These are phyloP conservation scores for Cololabis saira DNA, from an alignment of 2,113 vertebrate genomes.

Conservation along the genomic window DNA sequence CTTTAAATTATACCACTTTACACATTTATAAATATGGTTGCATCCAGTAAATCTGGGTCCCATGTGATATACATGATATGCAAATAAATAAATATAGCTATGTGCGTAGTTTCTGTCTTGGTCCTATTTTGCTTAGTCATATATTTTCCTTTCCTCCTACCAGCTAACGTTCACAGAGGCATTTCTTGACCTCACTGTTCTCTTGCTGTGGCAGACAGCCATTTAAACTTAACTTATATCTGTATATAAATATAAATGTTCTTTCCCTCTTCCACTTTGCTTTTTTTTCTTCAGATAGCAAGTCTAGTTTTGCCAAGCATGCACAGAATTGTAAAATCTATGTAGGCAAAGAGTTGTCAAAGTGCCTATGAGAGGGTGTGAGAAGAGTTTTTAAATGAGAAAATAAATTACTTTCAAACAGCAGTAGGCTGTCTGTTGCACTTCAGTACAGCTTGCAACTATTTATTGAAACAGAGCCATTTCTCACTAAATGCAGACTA, in stretches of 20 bases:
- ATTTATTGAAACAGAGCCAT: background rate
- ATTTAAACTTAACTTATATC: conserved; percentile 43
- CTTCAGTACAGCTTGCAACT: background rate
- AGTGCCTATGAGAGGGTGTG: background rate
- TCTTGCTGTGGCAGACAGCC: conserved; percentile 5
- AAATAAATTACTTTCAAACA: conserved; percentile 5
- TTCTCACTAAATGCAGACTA: too few species aligned
- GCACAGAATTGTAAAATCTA: background rate
- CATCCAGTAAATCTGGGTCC: background rate
- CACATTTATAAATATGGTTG: background rate
- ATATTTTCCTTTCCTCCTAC: conserved; percentile 37
- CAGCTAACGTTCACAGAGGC: conserved; percentile 14
- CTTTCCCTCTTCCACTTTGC: too few species aligned
- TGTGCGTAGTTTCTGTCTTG: conserved; percentile 26
- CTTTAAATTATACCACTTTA: background rate
- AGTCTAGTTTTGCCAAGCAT: conserved; percentile 9
- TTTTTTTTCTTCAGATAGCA: background rate
- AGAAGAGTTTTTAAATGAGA: background rate
- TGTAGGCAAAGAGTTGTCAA: background rate
- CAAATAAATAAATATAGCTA: conserved; percentile 15
- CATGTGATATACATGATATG: conserved; percentile 30
- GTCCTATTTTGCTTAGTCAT: conserved; percentile 31
- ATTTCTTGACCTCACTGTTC: conserved; percentile 8
- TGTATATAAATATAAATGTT: too few species aligned
- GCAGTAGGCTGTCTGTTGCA: background rate